Conservation (phyloP, 37 sponge, comb jelly and placozoan genomes). For the Beroe forskalii region DNA sequence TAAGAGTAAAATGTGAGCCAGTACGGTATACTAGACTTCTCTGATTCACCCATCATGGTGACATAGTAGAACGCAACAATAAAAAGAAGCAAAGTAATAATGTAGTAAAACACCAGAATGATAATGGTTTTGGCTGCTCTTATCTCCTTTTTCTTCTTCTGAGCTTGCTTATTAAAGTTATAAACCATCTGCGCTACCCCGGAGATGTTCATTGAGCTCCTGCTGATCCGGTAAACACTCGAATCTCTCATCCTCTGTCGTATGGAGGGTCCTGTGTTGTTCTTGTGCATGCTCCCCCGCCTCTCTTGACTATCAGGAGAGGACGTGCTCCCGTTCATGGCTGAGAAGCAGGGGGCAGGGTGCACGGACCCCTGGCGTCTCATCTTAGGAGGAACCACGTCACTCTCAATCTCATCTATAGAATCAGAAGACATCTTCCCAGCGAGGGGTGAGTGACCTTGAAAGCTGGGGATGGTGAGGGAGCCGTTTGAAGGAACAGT, state of each 20-base stretch:
- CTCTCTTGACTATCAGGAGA: neutral
- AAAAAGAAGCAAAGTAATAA: conserved; percentile 13
- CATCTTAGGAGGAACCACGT: too few relatives aligned
- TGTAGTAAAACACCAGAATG: conserved; percentile 60
- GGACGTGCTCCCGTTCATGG: too few relatives aligned
- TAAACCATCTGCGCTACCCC: conserved; percentile 43
- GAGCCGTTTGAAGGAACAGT: neutral
- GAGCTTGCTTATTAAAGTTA: conserved; percentile 45
- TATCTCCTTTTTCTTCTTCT: conserved; percentile 58
- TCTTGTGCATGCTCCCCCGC: neutral
- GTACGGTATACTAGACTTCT: neutral
- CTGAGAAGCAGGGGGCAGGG: too few relatives aligned
- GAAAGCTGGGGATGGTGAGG: neutral
- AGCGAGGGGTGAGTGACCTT: too few relatives aligned
- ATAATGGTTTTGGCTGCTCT: conserved; percentile 55
- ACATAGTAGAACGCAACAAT: conserved; percentile 17
- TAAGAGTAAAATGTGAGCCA: conserved; percentile 58
- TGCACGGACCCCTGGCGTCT: too few relatives aligned
- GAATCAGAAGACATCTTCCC: too few relatives aligned
- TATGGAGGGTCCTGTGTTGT: neutral
- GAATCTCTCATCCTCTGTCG: neutral
- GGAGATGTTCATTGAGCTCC: conserved; percentile 29
- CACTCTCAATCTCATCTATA: too few relatives aligned
- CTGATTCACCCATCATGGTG: conserved; percentile 26
- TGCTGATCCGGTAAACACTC: neutral